A percentile compares a stretch with the other conserved stretches of the same genome.
phyloP scores from a whole-genome alignment of 2,797 vertebrate genomes.

The Clamator glandarius region DNA sequence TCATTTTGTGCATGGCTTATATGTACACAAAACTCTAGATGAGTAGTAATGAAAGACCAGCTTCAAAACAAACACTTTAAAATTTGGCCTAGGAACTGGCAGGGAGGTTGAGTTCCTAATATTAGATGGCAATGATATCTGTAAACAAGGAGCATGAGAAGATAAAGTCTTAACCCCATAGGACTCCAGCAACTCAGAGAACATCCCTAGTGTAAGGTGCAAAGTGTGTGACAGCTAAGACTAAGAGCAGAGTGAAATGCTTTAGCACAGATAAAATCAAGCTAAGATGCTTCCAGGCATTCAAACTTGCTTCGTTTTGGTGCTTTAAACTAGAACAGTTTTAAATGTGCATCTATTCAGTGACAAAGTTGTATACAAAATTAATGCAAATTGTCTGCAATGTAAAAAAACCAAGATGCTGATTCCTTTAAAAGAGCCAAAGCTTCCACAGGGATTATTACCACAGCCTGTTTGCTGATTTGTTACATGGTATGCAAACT shows the following conservation, averaged over 20 bases:
- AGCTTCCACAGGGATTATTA: background rate
- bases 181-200: background rate
- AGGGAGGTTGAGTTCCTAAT: slow-evolving; percentile 53
- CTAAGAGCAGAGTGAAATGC: background rate
- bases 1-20: background rate
- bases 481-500: background rate
- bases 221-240: background rate
- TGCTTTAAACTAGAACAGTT: background rate
- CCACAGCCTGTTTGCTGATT: background rate
- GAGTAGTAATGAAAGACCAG: slow-evolving; percentile 25
- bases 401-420: background rate
- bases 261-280: background rate
- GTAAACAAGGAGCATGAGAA: slow-evolving; percentile 66
- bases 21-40: background rate
- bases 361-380: background rate
- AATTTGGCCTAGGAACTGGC: slow-evolving; percentile 54
- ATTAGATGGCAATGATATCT: slow-evolving; percentile 52
- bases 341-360: background rate
- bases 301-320: background rate
- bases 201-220: background rate
- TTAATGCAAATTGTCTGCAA: background rate
- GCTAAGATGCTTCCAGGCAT: background rate
- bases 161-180: background rate
- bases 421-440: background rate
- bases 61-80: slow-evolving; percentile 65